Evolutionary conservation across 2,888 invertebrate genomes (phyloP).

Genomic region (Lochmaea crataegi): DNA sequence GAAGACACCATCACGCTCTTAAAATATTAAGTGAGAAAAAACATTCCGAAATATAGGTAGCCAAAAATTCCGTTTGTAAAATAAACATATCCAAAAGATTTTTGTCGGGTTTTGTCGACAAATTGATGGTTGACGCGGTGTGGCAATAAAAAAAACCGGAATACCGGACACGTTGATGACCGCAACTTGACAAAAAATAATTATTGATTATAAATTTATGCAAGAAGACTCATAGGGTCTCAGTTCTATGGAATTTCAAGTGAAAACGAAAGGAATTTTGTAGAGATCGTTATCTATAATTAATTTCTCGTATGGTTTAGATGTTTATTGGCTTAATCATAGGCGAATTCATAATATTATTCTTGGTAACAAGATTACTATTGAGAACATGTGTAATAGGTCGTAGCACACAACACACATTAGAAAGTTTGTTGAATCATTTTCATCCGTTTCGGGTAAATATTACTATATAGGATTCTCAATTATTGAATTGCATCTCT

Average conservation of each 20-base stretch:
- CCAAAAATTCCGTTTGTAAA: conserved; percentile 23
- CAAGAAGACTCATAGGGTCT: conserved; percentile 6
- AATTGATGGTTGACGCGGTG: conserved; percentile 13
- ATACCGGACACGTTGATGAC: conserved; percentile 12
- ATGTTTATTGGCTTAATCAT: conserved; percentile 15
- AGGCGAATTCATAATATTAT: background rate
- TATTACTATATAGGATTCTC: background rate
- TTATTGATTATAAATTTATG: conserved; percentile 6
- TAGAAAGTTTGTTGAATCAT: conserved; percentile 3
- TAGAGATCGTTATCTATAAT: conserved; percentile 11
- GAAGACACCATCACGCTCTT: conserved; percentile 11
- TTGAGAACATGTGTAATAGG: background rate
- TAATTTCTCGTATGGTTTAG: background rate
- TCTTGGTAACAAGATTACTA: background rate
- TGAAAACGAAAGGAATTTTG: conserved; percentile 3
- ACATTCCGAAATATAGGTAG: conserved; percentile 32
- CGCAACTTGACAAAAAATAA: conserved; percentile 7
- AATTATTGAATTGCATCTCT: too few species aligned
- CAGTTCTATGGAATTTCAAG: conserved; percentile 13
- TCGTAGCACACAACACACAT: background rate
- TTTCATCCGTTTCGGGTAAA: background rate
- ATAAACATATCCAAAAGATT: conserved; percentile 27
- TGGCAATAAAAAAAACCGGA: conserved; percentile 7
- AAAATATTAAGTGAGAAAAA: conserved; percentile 30
- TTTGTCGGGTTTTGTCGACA: conserved; percentile 7